phyloP scores from a whole-genome alignment of 2,113 vertebrate genomes.

The Corydoras sp. region DNA sequence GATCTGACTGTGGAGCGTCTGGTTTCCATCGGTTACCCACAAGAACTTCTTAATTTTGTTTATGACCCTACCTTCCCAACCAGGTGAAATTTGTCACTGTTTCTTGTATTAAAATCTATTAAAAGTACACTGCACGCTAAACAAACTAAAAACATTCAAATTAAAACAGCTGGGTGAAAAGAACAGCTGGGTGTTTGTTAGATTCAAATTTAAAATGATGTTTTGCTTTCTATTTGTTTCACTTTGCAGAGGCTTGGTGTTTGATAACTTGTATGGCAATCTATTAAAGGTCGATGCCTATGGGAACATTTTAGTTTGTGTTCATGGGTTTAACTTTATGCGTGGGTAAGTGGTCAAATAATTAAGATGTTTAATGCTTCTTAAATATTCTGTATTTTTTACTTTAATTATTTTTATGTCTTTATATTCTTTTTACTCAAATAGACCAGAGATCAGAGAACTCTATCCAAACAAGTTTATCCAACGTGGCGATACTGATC shows the following conservation, averaged over 20 bases:
- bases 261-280: conserved; percentile 95
- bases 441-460: conserved; percentile 92
- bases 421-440: not conserved
- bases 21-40: conserved; percentile 96
- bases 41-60: conserved; percentile 94
- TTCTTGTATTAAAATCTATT: not conserved
- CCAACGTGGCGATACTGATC: conserved; percentile 95
- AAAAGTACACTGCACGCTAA: not conserved
- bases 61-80: conserved; percentile 97
- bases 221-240: conserved; percentile 18
- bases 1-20: conserved; percentile 94
- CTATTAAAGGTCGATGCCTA: conserved; percentile 96
- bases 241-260: conserved; percentile 84
- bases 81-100: conserved; percentile 70
- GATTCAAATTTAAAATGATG: not conserved
- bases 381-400: not conserved
- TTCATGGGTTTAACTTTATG: conserved; percentile 96
- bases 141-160: no score
- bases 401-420: not conserved
- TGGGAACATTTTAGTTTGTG: conserved; percentile 95
- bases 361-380: not conserved
- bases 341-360: conserved; percentile 77
- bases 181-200: not conserved
- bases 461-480: conserved; percentile 99
- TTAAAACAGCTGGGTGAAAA: no score